Conservation (phyloP, 2,888 invertebrate species). For the Schizotus pectinicornis region DNA sequence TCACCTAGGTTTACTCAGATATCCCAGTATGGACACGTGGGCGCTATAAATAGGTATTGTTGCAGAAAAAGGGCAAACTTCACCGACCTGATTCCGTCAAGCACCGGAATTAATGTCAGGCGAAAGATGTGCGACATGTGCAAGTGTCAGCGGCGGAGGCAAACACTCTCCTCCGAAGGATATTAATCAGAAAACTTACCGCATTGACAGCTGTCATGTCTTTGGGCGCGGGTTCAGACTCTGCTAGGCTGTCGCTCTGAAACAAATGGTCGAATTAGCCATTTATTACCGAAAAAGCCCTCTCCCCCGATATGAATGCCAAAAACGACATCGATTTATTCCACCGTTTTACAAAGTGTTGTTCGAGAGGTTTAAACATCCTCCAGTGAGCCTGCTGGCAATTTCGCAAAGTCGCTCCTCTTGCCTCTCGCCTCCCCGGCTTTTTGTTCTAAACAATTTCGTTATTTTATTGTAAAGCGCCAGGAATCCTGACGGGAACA, state of each 20-base stretch:
- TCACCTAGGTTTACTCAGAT: no score
- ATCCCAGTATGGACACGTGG: no score
- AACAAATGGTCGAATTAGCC: conserved; percentile 42
- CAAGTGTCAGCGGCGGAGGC: conserved; percentile 20
- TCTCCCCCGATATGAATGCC: no score
- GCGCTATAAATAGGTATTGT: no score
- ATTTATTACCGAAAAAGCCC: conserved; percentile 16
- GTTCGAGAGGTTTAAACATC: not conserved
- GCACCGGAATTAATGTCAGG: conserved; percentile 2
- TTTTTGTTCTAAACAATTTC: conserved; percentile 10
- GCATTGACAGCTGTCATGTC: conserved; percentile 71
- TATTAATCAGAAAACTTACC: conserved; percentile 60
- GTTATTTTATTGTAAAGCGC: conserved; percentile 19
- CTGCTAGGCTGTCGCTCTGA: conserved; percentile 58
- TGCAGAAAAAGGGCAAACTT: no score
- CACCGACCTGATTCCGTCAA: not conserved
- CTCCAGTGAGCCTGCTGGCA: not conserved
- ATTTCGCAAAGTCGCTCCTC: not conserved
- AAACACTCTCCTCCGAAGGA: conserved; percentile 13
- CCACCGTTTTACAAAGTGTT: not conserved
- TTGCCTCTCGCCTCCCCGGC: conserved; percentile 1
- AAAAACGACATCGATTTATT: not conserved
- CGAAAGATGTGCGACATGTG: conserved; percentile 15
- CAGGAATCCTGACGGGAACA: conserved; percentile 21
- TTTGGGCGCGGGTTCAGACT: conserved; percentile 57